Percentiles rank a stretch among this genome's conserved stretches.
Conservation (phyloP, 2,113 vertebrate species). For the Alligator mississippiensis region DNA sequence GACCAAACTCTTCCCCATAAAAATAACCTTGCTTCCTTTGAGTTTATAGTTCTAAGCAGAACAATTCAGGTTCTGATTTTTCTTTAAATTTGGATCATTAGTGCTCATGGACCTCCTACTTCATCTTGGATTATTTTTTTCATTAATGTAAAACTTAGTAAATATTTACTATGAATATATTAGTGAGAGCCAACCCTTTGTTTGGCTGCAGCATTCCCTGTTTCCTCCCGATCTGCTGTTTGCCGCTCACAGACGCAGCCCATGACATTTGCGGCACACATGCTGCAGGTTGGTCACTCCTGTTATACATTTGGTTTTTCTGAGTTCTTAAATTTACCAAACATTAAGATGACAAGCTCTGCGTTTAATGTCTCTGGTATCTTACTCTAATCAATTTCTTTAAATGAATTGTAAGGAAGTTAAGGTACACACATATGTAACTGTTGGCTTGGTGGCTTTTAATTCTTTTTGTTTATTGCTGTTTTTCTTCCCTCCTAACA, state of each 20-base stretch:
- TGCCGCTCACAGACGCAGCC: too few relatives aligned
- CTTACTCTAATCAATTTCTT: background rate
- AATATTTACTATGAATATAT: background rate
- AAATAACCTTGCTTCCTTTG: too few relatives aligned
- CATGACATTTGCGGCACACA: background rate
- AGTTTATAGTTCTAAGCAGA: background rate
- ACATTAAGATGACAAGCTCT: background rate
- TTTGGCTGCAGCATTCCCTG: too few relatives aligned
- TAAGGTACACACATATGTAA: background rate
- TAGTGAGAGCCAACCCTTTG: too few relatives aligned
- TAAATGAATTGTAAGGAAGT: background rate
- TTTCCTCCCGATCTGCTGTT: too few relatives aligned
- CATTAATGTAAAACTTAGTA: background rate
- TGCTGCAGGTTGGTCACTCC: accelerated
- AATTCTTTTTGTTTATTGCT: background rate
- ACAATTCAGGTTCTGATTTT: background rate
- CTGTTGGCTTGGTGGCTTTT: background rate
- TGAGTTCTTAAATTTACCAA: background rate
- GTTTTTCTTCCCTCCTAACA: background rate
- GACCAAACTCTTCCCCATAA: background rate
- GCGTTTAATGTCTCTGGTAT: background rate
- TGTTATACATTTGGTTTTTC: background rate
- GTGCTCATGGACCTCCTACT: background rate
- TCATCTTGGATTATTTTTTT: background rate
- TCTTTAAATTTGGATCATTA: background rate